A percentile compares a stretch with the other conserved stretches of the same genome.
These are phyloP conservation scores for Rhynchotus rufescens DNA, from an alignment of 2,797 vertebrate species.

Conservation along the genomic window DNA sequence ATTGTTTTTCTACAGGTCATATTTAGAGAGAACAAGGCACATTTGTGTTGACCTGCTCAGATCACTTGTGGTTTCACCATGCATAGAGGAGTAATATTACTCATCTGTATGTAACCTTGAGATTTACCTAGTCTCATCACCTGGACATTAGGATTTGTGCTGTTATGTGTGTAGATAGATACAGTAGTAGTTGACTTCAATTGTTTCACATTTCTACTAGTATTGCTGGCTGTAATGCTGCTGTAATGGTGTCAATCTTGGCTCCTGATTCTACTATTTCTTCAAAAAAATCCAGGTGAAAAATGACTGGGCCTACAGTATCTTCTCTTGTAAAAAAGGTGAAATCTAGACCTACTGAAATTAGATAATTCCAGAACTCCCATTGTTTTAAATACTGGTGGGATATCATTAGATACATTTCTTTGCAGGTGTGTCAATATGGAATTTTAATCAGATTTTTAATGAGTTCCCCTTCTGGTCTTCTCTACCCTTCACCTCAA, in stretches of 20 bases:
- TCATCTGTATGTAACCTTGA: neutral
- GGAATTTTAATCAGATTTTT: constrained; percentile 63
- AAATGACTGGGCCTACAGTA: neutral
- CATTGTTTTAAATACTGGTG: constrained; percentile 9
- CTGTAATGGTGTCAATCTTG: neutral
- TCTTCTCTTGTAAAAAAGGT: neutral
- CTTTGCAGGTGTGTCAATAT: constrained; percentile 47
- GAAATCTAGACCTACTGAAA: neutral
- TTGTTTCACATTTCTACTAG: neutral
- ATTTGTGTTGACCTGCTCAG: neutral
- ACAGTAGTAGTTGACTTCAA: neutral
- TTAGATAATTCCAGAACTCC: neutral
- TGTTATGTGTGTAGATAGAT: neutral
- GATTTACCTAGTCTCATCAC: neutral
- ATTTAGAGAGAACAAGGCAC: neutral
- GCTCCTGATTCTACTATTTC: neutral
- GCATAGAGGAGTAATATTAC: neutral
- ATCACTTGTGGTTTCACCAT: neutral
- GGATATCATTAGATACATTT: neutral
- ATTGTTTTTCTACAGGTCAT: neutral
- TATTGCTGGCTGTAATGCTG: neutral
- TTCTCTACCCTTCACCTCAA: constrained; percentile 51
- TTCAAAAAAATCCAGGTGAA: neutral
- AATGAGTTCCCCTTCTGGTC: constrained; percentile 66
- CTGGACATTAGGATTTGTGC: neutral